Evolutionary conservation across 2,888 invertebrate genomes (phyloP), one percentile per base, ranked within the genome.

Genomic region (Peribatodes rhomboidaria): DNA sequence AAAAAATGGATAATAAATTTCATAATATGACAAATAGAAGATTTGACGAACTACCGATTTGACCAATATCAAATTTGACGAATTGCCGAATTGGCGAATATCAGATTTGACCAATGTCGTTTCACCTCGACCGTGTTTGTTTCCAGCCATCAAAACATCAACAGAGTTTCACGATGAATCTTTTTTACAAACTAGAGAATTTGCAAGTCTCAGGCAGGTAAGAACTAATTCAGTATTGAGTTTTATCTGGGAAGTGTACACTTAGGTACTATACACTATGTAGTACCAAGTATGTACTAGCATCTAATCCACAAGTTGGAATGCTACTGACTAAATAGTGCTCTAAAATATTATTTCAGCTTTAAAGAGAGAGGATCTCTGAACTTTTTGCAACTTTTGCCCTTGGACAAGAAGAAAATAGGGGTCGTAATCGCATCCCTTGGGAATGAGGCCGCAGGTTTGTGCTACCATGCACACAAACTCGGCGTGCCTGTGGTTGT

Each of bases 281-380:
- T n/a, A n/a, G n/a, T n/a, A n/a, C n/a, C n/a, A n/a, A n/a, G n/a
- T n/a, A n/a, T n/a, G n/a, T n/a, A n/a, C n/a, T n/a, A n/a, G n/a
- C n/a, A n/a, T n/a, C n/a, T n/a, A n/a, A n/a, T n/a, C n/a, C n/a
- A n/a, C n/a, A n/a, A n/a, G n/a, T n/a, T n/a, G n/a, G n/a, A n/a
- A n/a, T n/a, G n/a, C n/a, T n/a, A n/a, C n/a, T n/a, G n/a, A n/a
- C n/a, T n/a, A n/a, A n/a, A n/a, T n/a, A n/a, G n/a, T n/a, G n/a
- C n/a, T n/a, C n/a, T n/a, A n/a, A n/a, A n/a, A n/a, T 50, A 27
- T 27, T 41, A 68, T 78, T 79, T 35, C 78, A 96, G 96, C 82
- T 96, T 96, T 81, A 96, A 96, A 85, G 96, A 96, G 81, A 88
- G 97, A 74, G 97, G 96, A 18, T 95, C 95, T 0, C 80, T 95